These are phyloP conservation scores for Perca schrenkii DNA, from an alignment of 2,113 vertebrate species.

Conservation along the genomic window DNA sequence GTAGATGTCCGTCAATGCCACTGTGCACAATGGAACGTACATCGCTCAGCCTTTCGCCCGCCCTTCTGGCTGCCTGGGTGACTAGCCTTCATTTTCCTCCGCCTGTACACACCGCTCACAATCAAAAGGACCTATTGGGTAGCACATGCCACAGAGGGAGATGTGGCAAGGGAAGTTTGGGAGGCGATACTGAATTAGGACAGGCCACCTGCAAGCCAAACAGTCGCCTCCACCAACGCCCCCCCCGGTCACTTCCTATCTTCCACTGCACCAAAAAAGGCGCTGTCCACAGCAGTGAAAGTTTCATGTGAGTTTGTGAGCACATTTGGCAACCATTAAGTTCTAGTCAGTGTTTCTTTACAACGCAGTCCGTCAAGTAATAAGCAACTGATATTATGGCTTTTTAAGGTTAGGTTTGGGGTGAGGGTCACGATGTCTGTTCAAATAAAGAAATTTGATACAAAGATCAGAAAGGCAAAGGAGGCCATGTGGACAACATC, in stretches of 20 bases:
- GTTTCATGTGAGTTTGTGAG: slow-evolving; percentile 59
- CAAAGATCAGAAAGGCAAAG: slow-evolving; percentile 74
- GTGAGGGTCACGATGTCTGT: slow-evolving; percentile 77
- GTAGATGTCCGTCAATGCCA: slow-evolving; percentile 84
- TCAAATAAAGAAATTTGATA: slow-evolving; percentile 81
- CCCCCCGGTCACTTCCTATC: slow-evolving; percentile 72
- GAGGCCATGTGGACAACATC: slow-evolving; percentile 85
- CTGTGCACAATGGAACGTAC: slow-evolving; percentile 78
- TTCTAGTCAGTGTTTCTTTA: slow-evolving; percentile 74
- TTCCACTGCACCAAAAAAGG: slow-evolving; percentile 60
- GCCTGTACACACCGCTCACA: slow-evolving; percentile 76
- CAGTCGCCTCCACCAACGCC: slow-evolving; percentile 46
- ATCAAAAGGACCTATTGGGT: slow-evolving; percentile 78
- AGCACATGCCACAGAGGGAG: slow-evolving; percentile 69
- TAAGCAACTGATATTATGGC: slow-evolving; percentile 80
- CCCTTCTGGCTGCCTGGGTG: slow-evolving; percentile 62
- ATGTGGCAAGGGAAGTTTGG: slow-evolving; percentile 53
- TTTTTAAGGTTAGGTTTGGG: slow-evolving; percentile 80
- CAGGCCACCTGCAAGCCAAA: slow-evolving; percentile 76
- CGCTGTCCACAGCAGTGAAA: slow-evolving; percentile 54
- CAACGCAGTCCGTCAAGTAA: slow-evolving; percentile 77
- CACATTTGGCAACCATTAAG: slow-evolving; percentile 86
- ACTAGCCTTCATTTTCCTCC: slow-evolving; percentile 67
- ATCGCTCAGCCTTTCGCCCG: slow-evolving; percentile 69
- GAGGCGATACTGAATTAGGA: slow-evolving; percentile 78